Percentiles rank a stretch among this genome's conserved stretches.
phyloP scores from a whole-genome alignment of 2,113 vertebrate species.

The Poecile atricapillus region DNA sequence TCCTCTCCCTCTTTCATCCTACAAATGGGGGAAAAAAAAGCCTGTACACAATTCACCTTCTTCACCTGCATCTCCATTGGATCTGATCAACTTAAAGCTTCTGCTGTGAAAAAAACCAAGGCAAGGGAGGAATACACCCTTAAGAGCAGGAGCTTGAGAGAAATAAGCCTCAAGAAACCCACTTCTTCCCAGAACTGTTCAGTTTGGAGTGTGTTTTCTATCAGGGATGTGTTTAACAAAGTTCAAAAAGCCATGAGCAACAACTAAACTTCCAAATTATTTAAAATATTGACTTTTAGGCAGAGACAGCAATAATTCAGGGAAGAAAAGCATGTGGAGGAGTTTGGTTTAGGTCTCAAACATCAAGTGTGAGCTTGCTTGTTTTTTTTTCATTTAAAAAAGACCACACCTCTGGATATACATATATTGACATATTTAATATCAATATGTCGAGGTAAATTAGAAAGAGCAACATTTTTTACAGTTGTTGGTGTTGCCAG shows the following conservation, averaged over 20 bases:
- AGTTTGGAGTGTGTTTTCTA: neutral
- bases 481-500: neutral
- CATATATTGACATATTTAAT: neutral
- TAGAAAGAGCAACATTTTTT: neutral
- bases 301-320: neutral
- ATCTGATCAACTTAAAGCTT: neutral
- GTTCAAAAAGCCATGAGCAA: neutral
- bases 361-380: neutral
- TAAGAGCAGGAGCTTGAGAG: neutral
- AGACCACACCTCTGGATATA: neutral
- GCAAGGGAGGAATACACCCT: neutral
- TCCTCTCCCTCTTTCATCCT: neutral
- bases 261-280: neutral
- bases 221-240: neutral
- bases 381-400: neutral
- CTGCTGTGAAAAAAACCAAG: accelerated
- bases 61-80: neutral
- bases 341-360: neutral
- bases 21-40: neutral
- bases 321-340: neutral
- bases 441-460: neutral
- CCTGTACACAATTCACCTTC: neutral
- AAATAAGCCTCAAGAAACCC: neutral
- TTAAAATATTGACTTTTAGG: neutral
- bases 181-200: neutral